Base-by-base conservation (phyloP, 2,888 invertebrate genomes). In the Bhutanitis thaidina region DNA sequence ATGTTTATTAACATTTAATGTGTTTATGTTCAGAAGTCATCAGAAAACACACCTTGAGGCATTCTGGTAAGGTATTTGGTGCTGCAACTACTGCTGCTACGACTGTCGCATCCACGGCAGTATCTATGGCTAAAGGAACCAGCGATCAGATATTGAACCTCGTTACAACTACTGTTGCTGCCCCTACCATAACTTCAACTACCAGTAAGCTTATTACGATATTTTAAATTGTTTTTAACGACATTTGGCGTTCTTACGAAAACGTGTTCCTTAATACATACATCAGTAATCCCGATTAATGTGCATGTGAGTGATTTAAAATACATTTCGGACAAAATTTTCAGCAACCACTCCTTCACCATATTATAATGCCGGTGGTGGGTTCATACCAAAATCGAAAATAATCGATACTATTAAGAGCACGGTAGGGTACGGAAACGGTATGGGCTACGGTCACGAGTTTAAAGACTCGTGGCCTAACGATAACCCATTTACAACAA, bases 11-110 rank as follows among this genome's bases (percentile, higher is more conserved):
- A 16, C 36, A 15, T 3, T 12, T 3, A 7, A n/a, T 14, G 14
- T 29, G 8, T 38, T 25, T 15, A 20, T 15, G n/a, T 34, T 49
- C 71, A 89, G 89, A 84, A 79, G 87, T 87, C 65, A 88, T 95
- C 74, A 93, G 93, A 59, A 93, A 92, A 67, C 95, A 95, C 76
- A 93, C 94, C 46, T 76, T 94, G 69, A 92, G 94, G 65, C 94
- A 95, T 80, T 93, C 94, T 52, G 94, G 94, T 56, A 93, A 93
- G 63, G 93, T 92, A 40, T 91, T 92, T 46, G 91, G 92, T 59
- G 91, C 93, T 65, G 79, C 90, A 51, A 85, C 90, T 46, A 90
- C 91, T 43, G 88, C 91, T 35, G 90, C 91, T 44, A 80, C 90
- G 55, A 80, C 89, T 43, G 72, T 90, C 44, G 89, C 90, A 54